Conservation (phyloP, 1,140 invertebrate genomes). For the Tetragonula clypearis region DNA sequence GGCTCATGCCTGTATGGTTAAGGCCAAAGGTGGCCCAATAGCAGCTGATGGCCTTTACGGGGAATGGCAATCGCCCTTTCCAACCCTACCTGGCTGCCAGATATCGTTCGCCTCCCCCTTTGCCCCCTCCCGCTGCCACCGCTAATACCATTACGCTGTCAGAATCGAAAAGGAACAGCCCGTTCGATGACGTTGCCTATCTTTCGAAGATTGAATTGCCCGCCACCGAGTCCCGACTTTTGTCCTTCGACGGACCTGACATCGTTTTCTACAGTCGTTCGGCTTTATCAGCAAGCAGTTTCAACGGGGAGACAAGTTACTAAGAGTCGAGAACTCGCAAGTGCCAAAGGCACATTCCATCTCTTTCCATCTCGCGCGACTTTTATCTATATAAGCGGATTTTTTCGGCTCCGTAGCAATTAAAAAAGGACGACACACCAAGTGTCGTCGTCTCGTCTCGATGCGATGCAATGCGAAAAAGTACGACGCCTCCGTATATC, state of each 20-base stretch:
- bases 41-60: conserved; percentile 64
- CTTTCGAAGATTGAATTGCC: conserved; percentile 46
- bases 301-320: neutral
- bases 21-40: conserved; percentile 70
- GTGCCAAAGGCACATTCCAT: neutral
- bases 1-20: conserved; percentile 66
- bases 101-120: conserved; percentile 1
- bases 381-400: too few species aligned
- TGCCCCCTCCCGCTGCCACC: neutral
- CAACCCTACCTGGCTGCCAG: conserved; percentile 9
- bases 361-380: neutral
- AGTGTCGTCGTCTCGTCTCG: neutral
- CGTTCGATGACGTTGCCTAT: conserved; percentile 39
- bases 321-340: neutral
- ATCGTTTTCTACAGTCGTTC: neutral
- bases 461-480: neutral
- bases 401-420: neutral
- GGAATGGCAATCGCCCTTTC: conserved; percentile 34
- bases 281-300: conserved; percentile 19
- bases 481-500: neutral
- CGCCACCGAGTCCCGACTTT: neutral
- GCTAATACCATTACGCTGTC: conserved; percentile 47
- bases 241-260: neutral
- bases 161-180: conserved; percentile 45
- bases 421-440: conserved; percentile 1